Percentiles rank a stretch among this genome's conserved stretches.
phyloP scores from a whole-genome alignment of 1,140 invertebrate genomes.

The Leptopilina boulardi region DNA sequence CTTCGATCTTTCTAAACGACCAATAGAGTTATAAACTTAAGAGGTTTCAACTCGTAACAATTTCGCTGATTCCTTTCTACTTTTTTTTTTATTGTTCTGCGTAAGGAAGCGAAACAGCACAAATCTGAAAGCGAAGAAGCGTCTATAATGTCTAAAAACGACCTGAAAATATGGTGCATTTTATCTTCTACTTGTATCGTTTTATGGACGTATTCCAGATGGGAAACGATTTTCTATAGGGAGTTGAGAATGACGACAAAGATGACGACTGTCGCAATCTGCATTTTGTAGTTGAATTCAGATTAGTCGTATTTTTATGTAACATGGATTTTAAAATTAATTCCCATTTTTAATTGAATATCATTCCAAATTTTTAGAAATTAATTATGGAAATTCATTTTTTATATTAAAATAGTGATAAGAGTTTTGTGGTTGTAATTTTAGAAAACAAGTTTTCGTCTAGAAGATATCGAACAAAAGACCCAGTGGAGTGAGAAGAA shows the following conservation, averaged over 20 bases:
- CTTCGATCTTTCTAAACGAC: neutral
- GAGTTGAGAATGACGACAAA: neutral
- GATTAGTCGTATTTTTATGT: neutral
- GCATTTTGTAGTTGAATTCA: slow-evolving; percentile 46
- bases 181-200: slow-evolving; percentile 23
- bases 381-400: too few relatives aligned
- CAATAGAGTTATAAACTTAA: slow-evolving; percentile 62
- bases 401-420: too few relatives aligned
- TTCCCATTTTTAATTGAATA: too few relatives aligned
- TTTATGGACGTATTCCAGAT: slow-evolving; percentile 19
- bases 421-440: too few relatives aligned
- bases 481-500: slow-evolving; percentile 43
- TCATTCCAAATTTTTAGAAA: too few relatives aligned
- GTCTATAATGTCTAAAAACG: slow-evolving; percentile 20
- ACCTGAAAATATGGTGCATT: slow-evolving; percentile 27
- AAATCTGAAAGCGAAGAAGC: slow-evolving; percentile 34
- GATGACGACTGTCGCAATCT: slow-evolving; percentile 23
- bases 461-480: slow-evolving; percentile 53
- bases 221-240: slow-evolving; percentile 14
- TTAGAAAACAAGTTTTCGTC: slow-evolving; percentile 62
- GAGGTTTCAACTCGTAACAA: slow-evolving; percentile 58
- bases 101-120: slow-evolving; percentile 14
- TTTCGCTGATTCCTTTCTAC: slow-evolving; percentile 65
- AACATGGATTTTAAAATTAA: too few relatives aligned
- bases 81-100: slow-evolving; percentile 53